Conservation (phyloP, 2,888 invertebrate species). For the Diarsia brunnea region DNA sequence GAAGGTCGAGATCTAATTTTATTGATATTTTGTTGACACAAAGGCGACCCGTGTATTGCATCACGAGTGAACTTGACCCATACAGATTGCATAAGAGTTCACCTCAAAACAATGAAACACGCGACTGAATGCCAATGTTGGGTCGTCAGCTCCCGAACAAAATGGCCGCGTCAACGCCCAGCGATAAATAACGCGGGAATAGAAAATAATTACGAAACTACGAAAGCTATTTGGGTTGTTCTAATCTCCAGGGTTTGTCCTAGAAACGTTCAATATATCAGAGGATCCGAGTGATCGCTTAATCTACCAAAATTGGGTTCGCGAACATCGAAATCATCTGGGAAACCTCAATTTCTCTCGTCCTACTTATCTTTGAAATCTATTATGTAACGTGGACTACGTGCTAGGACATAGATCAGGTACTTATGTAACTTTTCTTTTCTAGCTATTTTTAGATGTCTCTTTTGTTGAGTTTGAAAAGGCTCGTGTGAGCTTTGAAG, state of each 20-base stretch:
- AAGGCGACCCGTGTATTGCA: slow-evolving; percentile 46
- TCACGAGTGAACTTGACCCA: slow-evolving; percentile 63
- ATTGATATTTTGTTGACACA: slow-evolving; percentile 21
- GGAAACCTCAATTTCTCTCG: slow-evolving; percentile 52
- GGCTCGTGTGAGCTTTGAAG: slow-evolving; percentile 30
- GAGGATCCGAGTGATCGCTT: slow-evolving; percentile 65
- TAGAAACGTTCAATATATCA: slow-evolving; percentile 64
- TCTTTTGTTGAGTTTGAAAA: slow-evolving; percentile 43
- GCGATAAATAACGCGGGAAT: slow-evolving; percentile 57
- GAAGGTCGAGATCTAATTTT: slow-evolving; percentile 47
- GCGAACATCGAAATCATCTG: slow-evolving; percentile 58
- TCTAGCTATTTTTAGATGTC: slow-evolving; percentile 55
- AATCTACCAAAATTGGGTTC: slow-evolving; percentile 68
- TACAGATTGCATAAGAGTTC: slow-evolving; percentile 62
- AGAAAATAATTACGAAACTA: slow-evolving; percentile 66
- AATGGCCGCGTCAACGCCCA: slow-evolving; percentile 51
- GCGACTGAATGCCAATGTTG: slow-evolving; percentile 54
- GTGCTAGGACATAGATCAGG: slow-evolving; percentile 44
- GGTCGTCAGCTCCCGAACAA: slow-evolving; percentile 47
- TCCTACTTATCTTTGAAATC: slow-evolving; percentile 62
- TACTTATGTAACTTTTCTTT: slow-evolving; percentile 35
- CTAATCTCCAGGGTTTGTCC: slow-evolving; percentile 70
- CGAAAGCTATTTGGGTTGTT: slow-evolving; percentile 62
- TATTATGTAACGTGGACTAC: slow-evolving; percentile 60
- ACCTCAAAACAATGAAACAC: slow-evolving; percentile 63